These are phyloP conservation scores for Proctacanthus coquilletti DNA, from an alignment of 1,140 invertebrate species.

Conservation along the genomic window DNA sequence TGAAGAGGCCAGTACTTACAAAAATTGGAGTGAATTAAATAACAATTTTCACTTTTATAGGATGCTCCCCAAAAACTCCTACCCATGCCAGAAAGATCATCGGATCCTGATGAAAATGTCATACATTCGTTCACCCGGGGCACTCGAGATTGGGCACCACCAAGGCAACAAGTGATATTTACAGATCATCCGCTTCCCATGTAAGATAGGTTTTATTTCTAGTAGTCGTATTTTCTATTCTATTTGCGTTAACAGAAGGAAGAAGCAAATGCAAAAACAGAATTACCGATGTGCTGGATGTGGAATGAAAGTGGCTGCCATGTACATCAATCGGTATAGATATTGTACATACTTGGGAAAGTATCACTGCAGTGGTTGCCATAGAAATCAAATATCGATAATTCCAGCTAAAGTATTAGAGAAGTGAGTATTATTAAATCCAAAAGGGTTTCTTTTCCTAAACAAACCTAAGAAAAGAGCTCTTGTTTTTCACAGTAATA, in stretches of 20 bases:
- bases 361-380: constrained; percentile 81
- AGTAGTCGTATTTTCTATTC: constrained; percentile 2
- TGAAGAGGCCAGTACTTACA: constrained; percentile 31
- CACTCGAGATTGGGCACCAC: constrained; percentile 70
- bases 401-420: constrained; percentile 65
- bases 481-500: too few species aligned
- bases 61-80: constrained; percentile 64
- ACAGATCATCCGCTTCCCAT: constrained; percentile 51
- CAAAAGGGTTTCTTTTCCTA: not conserved
- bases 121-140: constrained; percentile 40
- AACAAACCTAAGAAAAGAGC: not conserved
- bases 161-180: constrained; percentile 71
- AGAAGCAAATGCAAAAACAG: constrained; percentile 53
- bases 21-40: not conserved
- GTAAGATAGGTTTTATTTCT: constrained; percentile 34
- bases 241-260: constrained; percentile 35
- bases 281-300: constrained; percentile 74
- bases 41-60: too few species aligned
- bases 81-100: constrained; percentile 49
- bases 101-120: constrained; percentile 43
- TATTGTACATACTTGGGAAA: constrained; percentile 78
- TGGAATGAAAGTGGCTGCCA: constrained; percentile 58
- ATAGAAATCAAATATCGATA: constrained; percentile 54
- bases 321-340: constrained; percentile 53
- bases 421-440: constrained; percentile 44